Evolutionary conservation across 2,113 vertebrate genomes (phyloP).

Genomic region (Egretta garzetta): DNA sequence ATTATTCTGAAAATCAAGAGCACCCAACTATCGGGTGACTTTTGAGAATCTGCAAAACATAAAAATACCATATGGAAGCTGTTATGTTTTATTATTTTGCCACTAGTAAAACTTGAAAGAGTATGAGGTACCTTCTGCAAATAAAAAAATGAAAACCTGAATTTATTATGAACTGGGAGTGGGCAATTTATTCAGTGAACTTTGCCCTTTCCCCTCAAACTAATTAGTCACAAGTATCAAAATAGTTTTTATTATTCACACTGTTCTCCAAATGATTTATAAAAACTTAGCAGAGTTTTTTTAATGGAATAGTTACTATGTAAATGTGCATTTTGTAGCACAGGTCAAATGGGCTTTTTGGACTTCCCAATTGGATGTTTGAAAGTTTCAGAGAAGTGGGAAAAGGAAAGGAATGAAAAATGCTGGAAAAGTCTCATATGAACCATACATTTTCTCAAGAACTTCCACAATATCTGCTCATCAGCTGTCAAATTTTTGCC

Average conservation of each 20-base stretch:
- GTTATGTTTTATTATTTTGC: background rate
- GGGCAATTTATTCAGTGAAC: background rate
- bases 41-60: background rate
- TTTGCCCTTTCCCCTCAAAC: background rate
- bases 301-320: background rate
- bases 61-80: background rate
- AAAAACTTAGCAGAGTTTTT: background rate
- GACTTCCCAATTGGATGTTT: background rate
- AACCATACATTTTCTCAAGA: background rate
- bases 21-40: background rate
- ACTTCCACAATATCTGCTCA: background rate
- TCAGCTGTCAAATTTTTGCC: background rate
- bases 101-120: background rate
- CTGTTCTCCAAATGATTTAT: background rate
- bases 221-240: background rate
- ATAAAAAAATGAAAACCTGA: background rate
- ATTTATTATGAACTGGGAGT: background rate
- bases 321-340: background rate
- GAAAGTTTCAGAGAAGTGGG: background rate
- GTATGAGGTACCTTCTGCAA: background rate
- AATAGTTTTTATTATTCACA: background rate
- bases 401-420: background rate
- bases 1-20: background rate
- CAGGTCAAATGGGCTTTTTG: background rate
- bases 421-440: background rate